Base-by-base conservation (phyloP, 64 coral and sea anemone genomes). In the Astreopora myriophthalma region DNA sequence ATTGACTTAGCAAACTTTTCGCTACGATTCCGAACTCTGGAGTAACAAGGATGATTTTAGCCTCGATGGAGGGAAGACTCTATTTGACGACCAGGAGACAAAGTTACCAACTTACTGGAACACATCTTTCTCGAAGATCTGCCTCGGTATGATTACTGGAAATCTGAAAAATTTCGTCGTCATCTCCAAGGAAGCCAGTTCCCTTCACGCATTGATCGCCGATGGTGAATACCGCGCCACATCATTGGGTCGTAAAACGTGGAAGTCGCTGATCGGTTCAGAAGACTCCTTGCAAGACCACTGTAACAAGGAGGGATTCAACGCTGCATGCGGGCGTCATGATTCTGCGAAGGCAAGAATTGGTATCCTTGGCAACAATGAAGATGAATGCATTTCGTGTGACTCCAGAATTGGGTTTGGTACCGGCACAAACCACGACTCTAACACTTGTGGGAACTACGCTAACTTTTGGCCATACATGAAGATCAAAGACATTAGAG, bases 221-320 rank as follows among this genome's bases (percentile, higher is more conserved):
- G 69, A 75, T 48, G 86, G 86, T 22, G 33, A 75, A 75, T 62
- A 75, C 34, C 69, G 70, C 44, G 8, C 2, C 39, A 88, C 70
- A 44, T 34, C 46, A 8, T n/a, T 75, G 1, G 32, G 86, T 14
- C 86, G 86, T 25, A 31, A n/a, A 46, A 57, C 26, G 28, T 88
- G 86, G 86, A 71, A 60, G 1, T 75, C 70, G 0, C 11, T 88
- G 55, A 26, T 88, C 19, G 70, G 70, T 16, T 33, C 86, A 0
- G 2, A 75, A n/a, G 34, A 69, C 7, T 49, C 39, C 9, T 58
- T 88, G 34, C 86, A 88, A 48, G 2, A 0, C 1, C 34, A 88
- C 19, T 88, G 86, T 28, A 75, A 88, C 48, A 71, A 49, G 57
- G 86, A 88, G 37, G 86, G 86, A 1, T 88, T 88, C 71, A 88